Evolutionary conservation across 2,888 invertebrate genomes (phyloP).

Genomic region (Balanococcus diminutus): DNA sequence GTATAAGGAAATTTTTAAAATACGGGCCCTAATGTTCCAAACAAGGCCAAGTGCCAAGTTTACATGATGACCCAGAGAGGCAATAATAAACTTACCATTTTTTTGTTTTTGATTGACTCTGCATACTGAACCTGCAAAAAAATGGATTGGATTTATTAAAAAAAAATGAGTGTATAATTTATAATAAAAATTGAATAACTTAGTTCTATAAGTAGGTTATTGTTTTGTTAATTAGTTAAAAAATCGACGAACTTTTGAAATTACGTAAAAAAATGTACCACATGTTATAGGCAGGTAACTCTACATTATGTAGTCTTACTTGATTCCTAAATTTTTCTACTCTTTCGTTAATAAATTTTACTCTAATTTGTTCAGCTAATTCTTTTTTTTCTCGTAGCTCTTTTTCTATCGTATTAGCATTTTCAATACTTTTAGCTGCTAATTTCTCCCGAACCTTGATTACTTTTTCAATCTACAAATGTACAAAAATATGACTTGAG

Average conservation of each 20-base stretch:
- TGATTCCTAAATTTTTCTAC: conserved; percentile 37
- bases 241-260: no score
- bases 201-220: no score
- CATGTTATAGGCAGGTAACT: no score
- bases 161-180: no score
- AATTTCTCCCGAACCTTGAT: background rate
- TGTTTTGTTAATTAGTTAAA: background rate
- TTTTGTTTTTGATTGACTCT: background rate
- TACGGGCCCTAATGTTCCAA: no score
- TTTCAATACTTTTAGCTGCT: background rate
- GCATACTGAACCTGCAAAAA: background rate
- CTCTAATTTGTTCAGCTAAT: background rate
- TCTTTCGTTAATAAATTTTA: background rate
- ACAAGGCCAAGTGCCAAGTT: no score
- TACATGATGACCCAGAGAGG: no score
- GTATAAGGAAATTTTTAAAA: no score
- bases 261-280: no score
- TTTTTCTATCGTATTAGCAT: background rate
- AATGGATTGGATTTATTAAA: background rate
- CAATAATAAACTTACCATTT: conserved; percentile 9
- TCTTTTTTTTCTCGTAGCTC: background rate
- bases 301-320: background rate
- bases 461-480: conserved; percentile 21
- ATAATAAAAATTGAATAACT: no score
- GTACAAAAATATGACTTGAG: background rate